Conservation (phyloP, 2,888 invertebrate species). For the Selenia dentaria region DNA sequence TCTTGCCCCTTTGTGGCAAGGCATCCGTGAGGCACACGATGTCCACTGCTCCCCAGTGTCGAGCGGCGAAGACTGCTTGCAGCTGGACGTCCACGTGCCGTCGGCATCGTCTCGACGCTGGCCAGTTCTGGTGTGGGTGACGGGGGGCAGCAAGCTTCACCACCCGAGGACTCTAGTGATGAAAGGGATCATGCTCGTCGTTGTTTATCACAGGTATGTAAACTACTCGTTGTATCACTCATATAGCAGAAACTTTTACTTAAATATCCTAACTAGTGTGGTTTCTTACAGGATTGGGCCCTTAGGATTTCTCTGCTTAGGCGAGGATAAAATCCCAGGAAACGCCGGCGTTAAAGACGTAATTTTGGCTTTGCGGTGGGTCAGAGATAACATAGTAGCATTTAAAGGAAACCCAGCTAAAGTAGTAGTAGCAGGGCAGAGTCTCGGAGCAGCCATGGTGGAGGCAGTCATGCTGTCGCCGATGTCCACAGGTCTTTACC, state of each 20-base stretch:
- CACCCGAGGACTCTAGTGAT: conserved; percentile 57
- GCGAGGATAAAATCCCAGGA: conserved; percentile 63
- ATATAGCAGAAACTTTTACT: too few species aligned
- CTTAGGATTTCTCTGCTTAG: conserved; percentile 64
- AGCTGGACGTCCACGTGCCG: conserved; percentile 87
- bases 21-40: conserved; percentile 51
- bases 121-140: conserved; percentile 71
- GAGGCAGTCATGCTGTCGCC: conserved; percentile 60
- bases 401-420: conserved; percentile 69
- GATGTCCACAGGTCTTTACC: conserved; percentile 57
- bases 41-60: conserved; percentile 51
- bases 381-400: conserved; percentile 71
- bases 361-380: conserved; percentile 66
- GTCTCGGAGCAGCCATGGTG: conserved; percentile 70
- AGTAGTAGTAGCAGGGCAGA: conserved; percentile 65
- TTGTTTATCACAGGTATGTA: conserved; percentile 63
- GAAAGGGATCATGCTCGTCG: conserved; percentile 60
- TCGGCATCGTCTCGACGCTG: conserved; percentile 49
- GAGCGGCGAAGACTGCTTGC: conserved; percentile 85
- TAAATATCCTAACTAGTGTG: too few species aligned
- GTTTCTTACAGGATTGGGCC: conserved; percentile 58
- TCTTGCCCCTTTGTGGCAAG: conserved; percentile 64
- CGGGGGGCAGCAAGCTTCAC: conserved; percentile 55
- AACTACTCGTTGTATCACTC: too few species aligned
- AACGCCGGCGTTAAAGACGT: conserved; percentile 72